These are phyloP conservation scores for Meliscaeva auricollis DNA, from an alignment of 2,888 invertebrate genomes.

Conservation along the genomic window DNA sequence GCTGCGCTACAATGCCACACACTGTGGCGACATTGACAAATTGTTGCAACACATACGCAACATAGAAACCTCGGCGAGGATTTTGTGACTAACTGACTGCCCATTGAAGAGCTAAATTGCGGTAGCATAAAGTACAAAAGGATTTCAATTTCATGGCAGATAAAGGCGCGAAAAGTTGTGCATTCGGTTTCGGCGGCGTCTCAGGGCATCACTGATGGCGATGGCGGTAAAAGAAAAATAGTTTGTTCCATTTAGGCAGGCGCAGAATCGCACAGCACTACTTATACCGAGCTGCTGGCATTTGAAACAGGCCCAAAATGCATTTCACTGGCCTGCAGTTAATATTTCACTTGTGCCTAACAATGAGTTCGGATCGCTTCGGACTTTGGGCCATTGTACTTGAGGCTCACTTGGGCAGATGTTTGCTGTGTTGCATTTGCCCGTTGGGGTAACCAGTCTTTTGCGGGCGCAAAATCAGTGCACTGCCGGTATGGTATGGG, in stretches of 20 bases:
- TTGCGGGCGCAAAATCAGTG: slow-evolving; percentile 44
- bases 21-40: slow-evolving; percentile 71
- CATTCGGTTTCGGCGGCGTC: background rate
- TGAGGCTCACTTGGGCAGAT: slow-evolving; percentile 11
- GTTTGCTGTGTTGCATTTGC: slow-evolving; percentile 30
- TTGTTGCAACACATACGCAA: slow-evolving; percentile 67
- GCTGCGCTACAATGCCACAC: slow-evolving; percentile 42
- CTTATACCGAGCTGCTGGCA: slow-evolving; percentile 29
- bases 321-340: slow-evolving; percentile 66
- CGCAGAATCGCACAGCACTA: background rate
- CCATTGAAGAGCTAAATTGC: slow-evolving; percentile 71
- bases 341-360: slow-evolving; percentile 70
- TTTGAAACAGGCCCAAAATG: slow-evolving; percentile 54
- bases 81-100: slow-evolving; percentile 64
- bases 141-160: slow-evolving; percentile 72
- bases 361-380: slow-evolving; percentile 61
- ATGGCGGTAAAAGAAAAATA: slow-evolving; percentile 52
- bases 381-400: slow-evolving; percentile 41
- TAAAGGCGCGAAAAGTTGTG: slow-evolving; percentile 59
- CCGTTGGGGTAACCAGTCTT: slow-evolving; percentile 12
- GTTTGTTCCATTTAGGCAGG: slow-evolving; percentile 44
- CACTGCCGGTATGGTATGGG: slow-evolving; percentile 10
- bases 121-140: slow-evolving; percentile 72
- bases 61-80: slow-evolving; percentile 49
- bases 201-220: too few relatives aligned